A percentile compares a stretch with the other conserved stretches of the same genome.
Evolutionary conservation across 1,140 invertebrate species (phyloP).

Genomic region (Orchestia grillus): DNA sequence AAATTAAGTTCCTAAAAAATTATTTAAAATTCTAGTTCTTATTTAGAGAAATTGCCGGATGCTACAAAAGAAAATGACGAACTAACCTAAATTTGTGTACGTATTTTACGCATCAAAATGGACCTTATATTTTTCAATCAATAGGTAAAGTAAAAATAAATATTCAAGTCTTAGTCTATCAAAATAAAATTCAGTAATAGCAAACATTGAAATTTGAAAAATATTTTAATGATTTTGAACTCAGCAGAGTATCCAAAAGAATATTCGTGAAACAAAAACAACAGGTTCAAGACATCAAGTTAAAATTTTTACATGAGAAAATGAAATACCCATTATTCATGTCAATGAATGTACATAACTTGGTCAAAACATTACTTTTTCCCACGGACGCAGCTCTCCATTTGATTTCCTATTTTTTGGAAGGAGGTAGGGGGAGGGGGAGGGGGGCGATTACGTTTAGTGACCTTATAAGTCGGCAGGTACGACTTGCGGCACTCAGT

Average conservation of each 20-base stretch:
- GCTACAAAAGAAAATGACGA: too few species aligned
- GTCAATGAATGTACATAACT: neutral
- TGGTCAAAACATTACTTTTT: neutral
- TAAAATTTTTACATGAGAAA: neutral
- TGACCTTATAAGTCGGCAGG: too few species aligned
- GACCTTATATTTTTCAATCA: neutral
- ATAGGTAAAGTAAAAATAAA: neutral
- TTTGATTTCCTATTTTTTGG: neutral
- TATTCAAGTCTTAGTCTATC: neutral
- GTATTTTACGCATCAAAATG: too few species aligned
- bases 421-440: too few species aligned
- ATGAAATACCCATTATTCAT: neutral
- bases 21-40: too few species aligned
- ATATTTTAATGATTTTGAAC: neutral
- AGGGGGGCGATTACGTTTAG: neutral
- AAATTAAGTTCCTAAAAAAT: too few species aligned
- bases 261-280: neutral
- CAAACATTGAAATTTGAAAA: neutral
- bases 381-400: neutral
- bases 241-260: neutral
- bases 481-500: neutral
- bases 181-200: neutral
- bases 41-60: too few species aligned
- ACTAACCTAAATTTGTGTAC: too few species aligned
- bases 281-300: neutral